A percentile compares a stretch with the other conserved stretches of the same genome.
phyloP scores from a whole-genome alignment of 1,140 invertebrate species.

The Drosophila sucinea region DNA sequence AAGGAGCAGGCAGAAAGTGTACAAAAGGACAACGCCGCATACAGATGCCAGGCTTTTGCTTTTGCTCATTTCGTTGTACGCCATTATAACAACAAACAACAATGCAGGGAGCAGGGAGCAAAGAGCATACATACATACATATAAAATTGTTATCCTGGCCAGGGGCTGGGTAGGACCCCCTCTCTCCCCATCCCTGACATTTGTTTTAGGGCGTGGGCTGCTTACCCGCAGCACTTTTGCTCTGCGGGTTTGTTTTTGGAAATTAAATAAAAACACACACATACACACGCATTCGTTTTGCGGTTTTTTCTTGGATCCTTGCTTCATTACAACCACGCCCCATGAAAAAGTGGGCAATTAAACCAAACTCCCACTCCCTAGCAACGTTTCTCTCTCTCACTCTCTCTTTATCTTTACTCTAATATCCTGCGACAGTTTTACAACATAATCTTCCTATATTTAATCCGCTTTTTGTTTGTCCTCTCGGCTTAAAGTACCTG shows the following conservation, averaged over 20 bases:
- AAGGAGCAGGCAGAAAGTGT: conserved; percentile 73
- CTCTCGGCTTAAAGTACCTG: conserved; percentile 57
- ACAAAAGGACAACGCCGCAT: conserved; percentile 70
- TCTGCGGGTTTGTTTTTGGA: conserved; percentile 62
- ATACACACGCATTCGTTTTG: conserved; percentile 24
- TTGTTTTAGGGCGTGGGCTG: conserved; percentile 40
- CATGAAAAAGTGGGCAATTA: conserved; percentile 54
- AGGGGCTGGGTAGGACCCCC: conserved; percentile 12
- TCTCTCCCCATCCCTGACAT: neutral
- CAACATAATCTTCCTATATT: conserved; percentile 60
- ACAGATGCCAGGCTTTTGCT: conserved; percentile 78
- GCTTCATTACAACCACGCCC: conserved; percentile 71
- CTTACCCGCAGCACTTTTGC: conserved; percentile 60
- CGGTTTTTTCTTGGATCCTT: conserved; percentile 30
- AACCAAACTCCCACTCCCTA: neutral
- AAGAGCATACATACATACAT: neutral
- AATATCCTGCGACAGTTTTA: conserved; percentile 68
- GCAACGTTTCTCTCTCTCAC: neutral
- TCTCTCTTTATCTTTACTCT: neutral
- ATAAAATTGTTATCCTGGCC: neutral
- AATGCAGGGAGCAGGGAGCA: conserved; percentile 17
- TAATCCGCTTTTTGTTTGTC: conserved; percentile 62
- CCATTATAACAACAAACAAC: conserved; percentile 80
- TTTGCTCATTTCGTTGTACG: conserved; percentile 59
- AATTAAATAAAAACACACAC: neutral